Percentiles rank a stretch among this genome's conserved stretches.
phyloP scores from a whole-genome alignment of 2,113 vertebrate species.

The Stomatorhinus ivindoensis region DNA sequence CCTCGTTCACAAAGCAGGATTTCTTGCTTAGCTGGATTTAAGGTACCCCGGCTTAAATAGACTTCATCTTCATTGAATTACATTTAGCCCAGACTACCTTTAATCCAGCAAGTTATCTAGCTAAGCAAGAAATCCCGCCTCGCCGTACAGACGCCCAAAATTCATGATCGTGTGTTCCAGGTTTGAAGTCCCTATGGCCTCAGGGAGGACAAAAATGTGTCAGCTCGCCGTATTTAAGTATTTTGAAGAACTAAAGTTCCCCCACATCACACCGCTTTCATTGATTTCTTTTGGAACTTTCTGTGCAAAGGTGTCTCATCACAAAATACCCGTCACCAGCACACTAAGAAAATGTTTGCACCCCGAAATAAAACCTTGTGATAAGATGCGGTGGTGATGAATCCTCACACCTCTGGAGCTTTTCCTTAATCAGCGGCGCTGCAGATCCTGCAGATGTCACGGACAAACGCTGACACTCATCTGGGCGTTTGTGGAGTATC shows the following conservation, averaged over 20 bases:
- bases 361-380: slow-evolving; percentile 8
- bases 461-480: neutral
- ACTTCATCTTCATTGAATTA: neutral
- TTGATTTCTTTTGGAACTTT: neutral
- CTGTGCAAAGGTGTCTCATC: neutral
- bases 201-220: slow-evolving; percentile 34
- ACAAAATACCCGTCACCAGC: neutral
- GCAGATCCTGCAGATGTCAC: slow-evolving; percentile 45
- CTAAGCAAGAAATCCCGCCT: neutral
- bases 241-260: slow-evolving; percentile 23
- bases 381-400: slow-evolving; percentile 38
- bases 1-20: neutral
- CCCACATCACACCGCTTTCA: neutral
- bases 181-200: slow-evolving; percentile 33
- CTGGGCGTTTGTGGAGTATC: neutral
- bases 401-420: neutral
- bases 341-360: neutral
- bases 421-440: neutral
- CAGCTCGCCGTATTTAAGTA: slow-evolving; percentile 29
- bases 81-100: neutral
- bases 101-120: neutral
- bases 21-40: neutral
- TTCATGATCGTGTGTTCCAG: slow-evolving; percentile 22
- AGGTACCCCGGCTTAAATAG: neutral
- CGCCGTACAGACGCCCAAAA: neutral